phyloP scores from a whole-genome alignment of 2,113 vertebrate genomes.

The Octodon degus region DNA sequence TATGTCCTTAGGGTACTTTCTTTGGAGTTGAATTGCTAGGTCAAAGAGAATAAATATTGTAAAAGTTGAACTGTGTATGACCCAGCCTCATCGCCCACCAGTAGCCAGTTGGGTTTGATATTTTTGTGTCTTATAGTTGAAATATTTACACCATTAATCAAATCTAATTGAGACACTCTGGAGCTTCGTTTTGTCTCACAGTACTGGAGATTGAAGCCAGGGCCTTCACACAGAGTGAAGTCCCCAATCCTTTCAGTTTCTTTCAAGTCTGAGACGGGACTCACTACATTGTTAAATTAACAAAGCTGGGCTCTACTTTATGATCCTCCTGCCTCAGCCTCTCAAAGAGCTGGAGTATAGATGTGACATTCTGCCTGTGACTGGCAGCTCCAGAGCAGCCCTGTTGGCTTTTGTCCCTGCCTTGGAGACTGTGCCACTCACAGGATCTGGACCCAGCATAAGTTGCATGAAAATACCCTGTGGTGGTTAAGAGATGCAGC shows the following conservation, averaged over 20 bases:
- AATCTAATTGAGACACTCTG: not conserved
- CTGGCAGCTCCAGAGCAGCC: not conserved
- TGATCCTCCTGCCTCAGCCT: not conserved
- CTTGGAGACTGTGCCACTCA: not conserved
- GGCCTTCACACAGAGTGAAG: not conserved
- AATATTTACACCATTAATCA: not conserved
- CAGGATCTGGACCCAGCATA: not conserved
- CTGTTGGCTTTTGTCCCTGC: not conserved
- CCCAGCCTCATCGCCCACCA: not conserved
- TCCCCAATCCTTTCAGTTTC: not conserved
- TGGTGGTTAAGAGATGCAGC: not conserved
- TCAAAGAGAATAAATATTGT: slow-evolving; percentile 49
- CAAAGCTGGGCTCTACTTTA: not conserved
- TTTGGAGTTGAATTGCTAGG: not conserved
- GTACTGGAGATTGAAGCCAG: not conserved
- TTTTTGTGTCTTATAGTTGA: not conserved
- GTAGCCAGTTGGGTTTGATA: slow-evolving; percentile 9
- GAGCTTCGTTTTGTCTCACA: not conserved
- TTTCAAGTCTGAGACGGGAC: not conserved
- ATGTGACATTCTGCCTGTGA: not conserved
- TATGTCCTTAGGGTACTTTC: slow-evolving; percentile 55
- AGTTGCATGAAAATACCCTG: not conserved
- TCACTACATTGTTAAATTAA: not conserved
- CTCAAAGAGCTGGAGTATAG: not conserved
- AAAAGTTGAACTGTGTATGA: slow-evolving; percentile 40